Percentiles rank a stretch among this genome's conserved stretches.
These are phyloP conservation scores for Alloplasta piceator DNA, from an alignment of 2,888 invertebrate genomes.

Conservation along the genomic window DNA sequence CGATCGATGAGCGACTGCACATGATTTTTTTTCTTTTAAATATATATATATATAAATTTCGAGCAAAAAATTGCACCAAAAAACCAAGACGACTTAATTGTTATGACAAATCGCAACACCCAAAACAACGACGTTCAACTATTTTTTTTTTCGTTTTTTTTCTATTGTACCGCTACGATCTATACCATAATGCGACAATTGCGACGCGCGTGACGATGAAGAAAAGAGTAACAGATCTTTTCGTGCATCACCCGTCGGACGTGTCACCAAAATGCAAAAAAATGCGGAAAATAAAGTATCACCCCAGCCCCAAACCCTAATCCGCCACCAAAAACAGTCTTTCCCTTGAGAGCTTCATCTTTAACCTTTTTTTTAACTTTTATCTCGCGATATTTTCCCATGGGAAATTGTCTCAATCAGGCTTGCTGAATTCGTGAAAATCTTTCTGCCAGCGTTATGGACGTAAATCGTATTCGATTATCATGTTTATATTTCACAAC, in stretches of 20 bases:
- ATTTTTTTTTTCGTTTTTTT: background rate
- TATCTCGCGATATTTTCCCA: constrained; percentile 21
- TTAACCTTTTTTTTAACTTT: background rate
- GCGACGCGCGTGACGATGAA: constrained; percentile 25
- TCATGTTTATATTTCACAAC: too few species aligned
- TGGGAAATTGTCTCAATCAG: background rate
- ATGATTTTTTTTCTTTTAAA: constrained; percentile 14
- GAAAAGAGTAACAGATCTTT: constrained; percentile 13
- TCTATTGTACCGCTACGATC: constrained; percentile 12
- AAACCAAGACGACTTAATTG: constrained; percentile 34
- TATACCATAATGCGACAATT: constrained; percentile 25
- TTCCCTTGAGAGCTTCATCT: background rate
- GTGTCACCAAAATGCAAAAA: constrained; percentile 50
- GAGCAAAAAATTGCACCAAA: constrained; percentile 19
- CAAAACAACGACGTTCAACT: constrained; percentile 33
- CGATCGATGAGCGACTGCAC: constrained; percentile 54
- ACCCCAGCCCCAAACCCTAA: background rate
- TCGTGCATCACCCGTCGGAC: constrained; percentile 36
- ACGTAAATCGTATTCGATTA: too few species aligned
- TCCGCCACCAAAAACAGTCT: background rate
- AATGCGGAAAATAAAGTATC: constrained; percentile 15
- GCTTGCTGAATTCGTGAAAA: too few species aligned
- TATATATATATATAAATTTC: constrained; percentile 12
- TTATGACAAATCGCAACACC: constrained; percentile 30
- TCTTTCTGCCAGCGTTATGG: constrained; percentile 5